Evolutionary conservation across 1,140 invertebrate genomes (phyloP), one percentile per base, ranked within the genome.

Genomic region (Leptinotarsa undecemlineata): DNA sequence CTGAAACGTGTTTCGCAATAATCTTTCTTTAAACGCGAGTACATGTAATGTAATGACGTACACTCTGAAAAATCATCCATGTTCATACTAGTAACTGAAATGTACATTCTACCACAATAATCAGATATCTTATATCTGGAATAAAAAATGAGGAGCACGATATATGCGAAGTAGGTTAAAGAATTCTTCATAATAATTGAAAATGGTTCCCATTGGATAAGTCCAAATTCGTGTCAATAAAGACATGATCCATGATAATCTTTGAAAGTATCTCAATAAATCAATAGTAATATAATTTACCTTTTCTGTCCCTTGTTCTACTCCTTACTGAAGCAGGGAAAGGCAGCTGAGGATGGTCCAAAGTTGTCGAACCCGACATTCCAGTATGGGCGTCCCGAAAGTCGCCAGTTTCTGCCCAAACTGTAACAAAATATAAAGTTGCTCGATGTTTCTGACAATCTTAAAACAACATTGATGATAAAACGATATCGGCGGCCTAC

Each of bases 391-490:
- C 88, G 79, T 94, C 93, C 78, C 93, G 88, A 85, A 94, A 94
- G 87, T 94, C 93, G 74, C 91, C 92, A 48, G 91, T 92, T 85
- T 94, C 93, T 72, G 93, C 92, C 92, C 93, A 95, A 85, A 94
- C 93, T 95, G 89, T 80, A 90, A 92, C 85, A 88, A 84, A 89
- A 87, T 19, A 48, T 21, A 48, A 42, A 42, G 67, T 70, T 70
- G 48, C 63, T 8, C 63, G 63, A 8, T 64, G 26, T 64, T 57
- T 15, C n/a, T 19, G 15, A 19, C 15, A 57, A 57, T 17, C 51
- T 57, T 4, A 3, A 17, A 57, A 57, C 51, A 17, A 57, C 14
- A 11, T 42, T 0, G 0, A 3, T 42, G 8, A 42, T 42, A 42
- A 42, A 42, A 42, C 8, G 8, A 42, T 42, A 11, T 11, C 1